Conservation (phyloP, 2,888 invertebrate species). For the Lithodes maja region DNA sequence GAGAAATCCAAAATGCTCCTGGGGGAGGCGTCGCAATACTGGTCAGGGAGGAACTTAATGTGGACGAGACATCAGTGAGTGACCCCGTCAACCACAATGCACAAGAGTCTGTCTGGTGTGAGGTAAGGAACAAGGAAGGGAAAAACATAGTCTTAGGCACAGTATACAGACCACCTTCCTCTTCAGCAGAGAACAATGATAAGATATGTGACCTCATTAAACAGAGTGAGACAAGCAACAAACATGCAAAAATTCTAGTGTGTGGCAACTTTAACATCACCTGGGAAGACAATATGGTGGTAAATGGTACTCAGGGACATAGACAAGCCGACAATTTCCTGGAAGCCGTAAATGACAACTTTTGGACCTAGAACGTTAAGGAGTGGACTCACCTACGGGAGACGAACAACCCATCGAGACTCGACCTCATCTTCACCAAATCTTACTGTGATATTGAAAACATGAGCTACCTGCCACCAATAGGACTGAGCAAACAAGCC, state of each 20-base stretch:
- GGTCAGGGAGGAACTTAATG: not conserved
- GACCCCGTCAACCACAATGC: slow-evolving; percentile 13
- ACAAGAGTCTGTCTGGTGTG: slow-evolving; percentile 29
- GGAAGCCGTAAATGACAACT: too few relatives aligned
- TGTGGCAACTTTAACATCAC: not conserved
- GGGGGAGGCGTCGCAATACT: slow-evolving; percentile 32
- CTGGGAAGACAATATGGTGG: too few relatives aligned
- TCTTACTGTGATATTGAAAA: too few relatives aligned
- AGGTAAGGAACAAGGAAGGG: slow-evolving; percentile 20
- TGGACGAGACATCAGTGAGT: not conserved
- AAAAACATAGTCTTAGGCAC: slow-evolving; percentile 26
- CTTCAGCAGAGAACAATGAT: slow-evolving; percentile 22
- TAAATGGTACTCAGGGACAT: too few relatives aligned
- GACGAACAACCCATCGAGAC: too few relatives aligned
- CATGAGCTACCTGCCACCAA: too few relatives aligned
- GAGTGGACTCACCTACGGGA: too few relatives aligned
- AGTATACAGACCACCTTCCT: slow-evolving; percentile 35
- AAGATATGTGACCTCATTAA: slow-evolving; percentile 23
- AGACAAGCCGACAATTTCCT: too few relatives aligned
- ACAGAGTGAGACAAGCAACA: slow-evolving; percentile 10
- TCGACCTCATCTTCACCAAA: too few relatives aligned
- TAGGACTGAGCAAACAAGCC: too few relatives aligned
- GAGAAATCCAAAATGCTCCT: slow-evolving; percentile 21
- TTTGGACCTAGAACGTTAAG: too few relatives aligned
- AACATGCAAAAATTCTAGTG: slow-evolving; percentile 20